Evolutionary conservation across 1,140 invertebrate species (phyloP), one percentile per base, ranked within the genome.

Genomic region (Drosophila repleta): DNA sequence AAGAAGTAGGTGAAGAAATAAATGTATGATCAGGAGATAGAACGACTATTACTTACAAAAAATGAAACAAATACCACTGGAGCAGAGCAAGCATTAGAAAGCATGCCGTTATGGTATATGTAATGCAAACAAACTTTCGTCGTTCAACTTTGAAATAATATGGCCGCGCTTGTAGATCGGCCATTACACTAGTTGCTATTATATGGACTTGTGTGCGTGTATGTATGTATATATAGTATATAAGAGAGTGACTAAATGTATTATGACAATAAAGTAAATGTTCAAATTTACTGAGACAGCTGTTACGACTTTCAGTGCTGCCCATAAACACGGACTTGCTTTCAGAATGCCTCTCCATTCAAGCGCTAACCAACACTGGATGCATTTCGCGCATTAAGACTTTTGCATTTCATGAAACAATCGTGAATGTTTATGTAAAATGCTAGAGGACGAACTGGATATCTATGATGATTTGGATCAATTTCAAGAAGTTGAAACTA

Each of bases 391-490:
- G 64, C 65, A 73, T 49, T 73, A 48, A 55, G 32, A 61, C 20
- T 46, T 39, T 45, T 61, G 55, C 18, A 35, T 21, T 65, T 57
- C 24, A 41, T 35, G 52, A 39, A 15, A 37, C 20, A 18, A 5
- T 49, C 17, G 29, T 17, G 32, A 35, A 18, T 24, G 10, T 24
- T 49, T 56, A 56, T 18, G 17, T 20, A 70, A 69, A 55, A 74
- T 77, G 71, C 35, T 79, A 53, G 48, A 53, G 26, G 81, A 90
- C 29, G 81, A 90, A 41, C 58, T 91, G 18, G 74, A 91, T 70
- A 90, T 91, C 10, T 91, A 91, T 21, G 81, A 80, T 60, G 90
- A 91, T 63, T 67, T 91, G 66, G 90, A 90, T n/a, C 76, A 78
- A 24, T 91, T 91, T 41, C 81, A 91, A 41, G 37, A 87, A 45